A percentile compares a stretch with the other conserved stretches of the same genome.
Conservation (phyloP, 2,888 invertebrate genomes). For the Tridacna gigas region DNA sequence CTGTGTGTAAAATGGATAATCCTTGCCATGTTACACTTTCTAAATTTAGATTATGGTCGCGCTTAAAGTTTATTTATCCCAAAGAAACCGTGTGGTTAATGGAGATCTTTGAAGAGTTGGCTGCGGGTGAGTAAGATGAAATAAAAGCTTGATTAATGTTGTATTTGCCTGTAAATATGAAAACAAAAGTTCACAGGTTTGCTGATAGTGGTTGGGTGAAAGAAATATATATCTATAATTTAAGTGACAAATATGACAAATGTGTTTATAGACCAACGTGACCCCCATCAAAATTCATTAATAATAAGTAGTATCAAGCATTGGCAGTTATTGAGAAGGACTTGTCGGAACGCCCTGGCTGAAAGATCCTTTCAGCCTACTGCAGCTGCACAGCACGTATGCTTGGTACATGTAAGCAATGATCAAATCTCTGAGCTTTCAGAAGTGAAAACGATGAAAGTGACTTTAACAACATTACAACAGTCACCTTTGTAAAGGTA, state of each 20-base stretch:
- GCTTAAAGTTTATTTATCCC: no score
- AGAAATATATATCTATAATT: slow-evolving; percentile 48
- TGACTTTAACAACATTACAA: no score
- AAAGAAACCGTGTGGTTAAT: no score
- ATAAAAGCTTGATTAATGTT: no score
- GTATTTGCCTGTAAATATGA: no score
- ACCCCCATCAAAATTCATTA: slow-evolving; percentile 53
- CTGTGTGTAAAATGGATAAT: no score
- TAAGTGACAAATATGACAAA: slow-evolving; percentile 9
- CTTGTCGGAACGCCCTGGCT: slow-evolving; percentile 11
- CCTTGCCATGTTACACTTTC: no score
- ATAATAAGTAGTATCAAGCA: slow-evolving; percentile 51
- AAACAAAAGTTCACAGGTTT: slow-evolving; percentile 53
- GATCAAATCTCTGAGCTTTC: slow-evolving; percentile 30
- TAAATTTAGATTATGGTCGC: no score
- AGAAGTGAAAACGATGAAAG: no score
- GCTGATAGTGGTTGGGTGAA: slow-evolving; percentile 57
- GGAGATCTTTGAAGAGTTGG: no score
- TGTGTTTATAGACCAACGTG: slow-evolving; percentile 54
- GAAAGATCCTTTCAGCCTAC: slow-evolving; percentile 32
- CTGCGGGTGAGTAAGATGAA: no score
- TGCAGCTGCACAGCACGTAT: slow-evolving; percentile 58
- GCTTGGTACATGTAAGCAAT: slow-evolving; percentile 45
- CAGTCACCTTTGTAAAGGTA: no score
- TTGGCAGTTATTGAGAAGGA: slow-evolving; percentile 49